These are phyloP conservation scores for Lochmaea crataegi DNA, from an alignment of 2,888 invertebrate genomes.

Conservation along the genomic window DNA sequence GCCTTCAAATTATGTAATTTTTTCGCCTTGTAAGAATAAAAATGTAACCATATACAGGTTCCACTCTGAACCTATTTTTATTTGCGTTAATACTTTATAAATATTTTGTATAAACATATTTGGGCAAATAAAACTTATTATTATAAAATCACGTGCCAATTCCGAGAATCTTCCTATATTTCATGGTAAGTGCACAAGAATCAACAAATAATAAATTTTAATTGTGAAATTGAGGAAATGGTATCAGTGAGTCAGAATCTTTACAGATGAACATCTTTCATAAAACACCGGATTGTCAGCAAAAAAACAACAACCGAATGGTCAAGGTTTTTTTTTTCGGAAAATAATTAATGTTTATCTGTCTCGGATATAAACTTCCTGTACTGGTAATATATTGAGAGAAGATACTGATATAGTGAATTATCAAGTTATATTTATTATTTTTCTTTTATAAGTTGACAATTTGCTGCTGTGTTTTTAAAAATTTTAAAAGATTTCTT, in stretches of 20 bases:
- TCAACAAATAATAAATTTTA: constrained; percentile 19
- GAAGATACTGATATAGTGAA: constrained; percentile 4
- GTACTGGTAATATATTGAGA: no score
- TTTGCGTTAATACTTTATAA: no score
- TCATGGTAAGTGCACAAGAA: constrained; percentile 19
- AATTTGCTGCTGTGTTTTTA: no score
- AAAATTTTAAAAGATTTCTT: no score
- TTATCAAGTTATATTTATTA: not conserved
- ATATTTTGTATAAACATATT: no score
- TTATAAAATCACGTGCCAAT: not conserved
- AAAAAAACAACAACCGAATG: constrained; percentile 5
- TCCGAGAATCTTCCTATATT: not conserved
- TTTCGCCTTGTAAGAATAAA: no score
- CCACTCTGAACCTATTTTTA: no score
- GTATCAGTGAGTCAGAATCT: constrained; percentile 23
- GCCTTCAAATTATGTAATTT: no score
- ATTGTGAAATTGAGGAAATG: constrained; percentile 29
- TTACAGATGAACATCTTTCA: constrained; percentile 27
- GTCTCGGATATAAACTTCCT: constrained; percentile 24
- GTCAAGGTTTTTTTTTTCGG: constrained; percentile 21
- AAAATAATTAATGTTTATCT: constrained; percentile 19
- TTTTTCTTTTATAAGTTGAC: no score
- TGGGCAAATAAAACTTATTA: no score
- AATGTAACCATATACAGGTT: no score
- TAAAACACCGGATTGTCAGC: constrained; percentile 3